Evolutionary conservation across 2,888 invertebrate genomes (phyloP).

Genomic region (Belgica antarctica): DNA sequence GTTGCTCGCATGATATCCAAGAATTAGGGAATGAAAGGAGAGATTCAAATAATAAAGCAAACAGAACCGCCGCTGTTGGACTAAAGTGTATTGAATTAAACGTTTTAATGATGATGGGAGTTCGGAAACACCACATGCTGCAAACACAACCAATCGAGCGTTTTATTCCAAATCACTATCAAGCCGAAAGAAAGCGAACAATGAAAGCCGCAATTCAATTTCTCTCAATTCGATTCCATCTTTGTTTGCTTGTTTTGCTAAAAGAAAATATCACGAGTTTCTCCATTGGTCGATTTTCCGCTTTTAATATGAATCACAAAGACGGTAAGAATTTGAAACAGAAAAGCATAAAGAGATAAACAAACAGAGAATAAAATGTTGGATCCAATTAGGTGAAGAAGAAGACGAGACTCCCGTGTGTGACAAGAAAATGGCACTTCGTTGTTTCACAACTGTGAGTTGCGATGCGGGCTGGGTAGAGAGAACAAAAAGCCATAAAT

Average conservation of each 20-base stretch:
- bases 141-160: not conserved
- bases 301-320: conserved; percentile 9
- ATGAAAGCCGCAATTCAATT: conserved; percentile 22
- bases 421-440: conserved; percentile 22
- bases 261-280: not conserved
- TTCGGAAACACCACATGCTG: too few species aligned
- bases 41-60: conserved; percentile 1
- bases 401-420: not conserved
- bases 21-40: not conserved
- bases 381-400: not conserved
- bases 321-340: not conserved
- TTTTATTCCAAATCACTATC: not conserved
- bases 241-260: not conserved
- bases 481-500: conserved; percentile 3
- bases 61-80: not conserved
- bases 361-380: conserved; percentile 26
- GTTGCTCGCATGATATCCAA: not conserved
- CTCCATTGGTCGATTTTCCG: conserved; percentile 25
- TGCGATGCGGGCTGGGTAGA: conserved; percentile 17
- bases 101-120: not conserved
- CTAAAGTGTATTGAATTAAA: not conserved
- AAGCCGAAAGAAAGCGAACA: conserved; percentile 1
- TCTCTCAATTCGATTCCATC: not conserved
- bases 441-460: not conserved
- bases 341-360: conserved; percentile 25